phyloP scores from a whole-genome alignment of 2,888 invertebrate genomes.

The Bombyx huttoni region DNA sequence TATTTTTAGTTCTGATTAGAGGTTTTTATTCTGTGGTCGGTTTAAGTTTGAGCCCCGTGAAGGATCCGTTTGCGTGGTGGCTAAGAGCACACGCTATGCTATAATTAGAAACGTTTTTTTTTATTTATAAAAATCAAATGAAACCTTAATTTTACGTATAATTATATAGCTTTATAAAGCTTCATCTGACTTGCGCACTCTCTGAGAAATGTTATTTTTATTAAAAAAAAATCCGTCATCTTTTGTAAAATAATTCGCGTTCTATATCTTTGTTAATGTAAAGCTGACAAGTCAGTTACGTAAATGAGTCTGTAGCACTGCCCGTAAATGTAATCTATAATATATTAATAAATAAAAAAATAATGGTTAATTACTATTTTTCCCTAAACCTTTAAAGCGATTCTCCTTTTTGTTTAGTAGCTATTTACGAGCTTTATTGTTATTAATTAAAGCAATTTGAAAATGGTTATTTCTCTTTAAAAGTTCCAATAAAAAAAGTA shows the following conservation, averaged over 20 bases:
- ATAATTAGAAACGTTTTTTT: too few relatives aligned
- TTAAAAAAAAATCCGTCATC: slow-evolving; percentile 13
- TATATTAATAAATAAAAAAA: too few relatives aligned
- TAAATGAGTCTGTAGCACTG: slow-evolving; percentile 56
- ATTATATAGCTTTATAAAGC: background rate
- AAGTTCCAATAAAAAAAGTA: too few relatives aligned
- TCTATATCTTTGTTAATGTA: slow-evolving; percentile 50
- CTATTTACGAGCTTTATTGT: too few relatives aligned
- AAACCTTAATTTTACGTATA: too few relatives aligned
- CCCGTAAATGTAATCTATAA: slow-evolving; percentile 31
- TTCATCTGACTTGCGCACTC: background rate
- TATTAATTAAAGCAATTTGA: too few relatives aligned
- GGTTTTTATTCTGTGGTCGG: slow-evolving; percentile 54
- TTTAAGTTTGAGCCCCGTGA: slow-evolving; percentile 41
- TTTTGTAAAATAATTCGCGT: slow-evolving; percentile 42
- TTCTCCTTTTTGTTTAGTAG: too few relatives aligned
- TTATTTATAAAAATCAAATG: background rate
- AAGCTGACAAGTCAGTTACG: slow-evolving; percentile 26
- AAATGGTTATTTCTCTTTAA: too few relatives aligned
- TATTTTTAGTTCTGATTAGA: slow-evolving; percentile 1
- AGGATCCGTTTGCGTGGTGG: slow-evolving; percentile 18
- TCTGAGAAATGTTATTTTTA: background rate
- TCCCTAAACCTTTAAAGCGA: too few relatives aligned
- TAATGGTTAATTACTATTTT: too few relatives aligned
- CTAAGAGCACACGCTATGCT: too few relatives aligned